phyloP scores from a whole-genome alignment of 2,113 vertebrate genomes.

The Sterna hirundo region DNA sequence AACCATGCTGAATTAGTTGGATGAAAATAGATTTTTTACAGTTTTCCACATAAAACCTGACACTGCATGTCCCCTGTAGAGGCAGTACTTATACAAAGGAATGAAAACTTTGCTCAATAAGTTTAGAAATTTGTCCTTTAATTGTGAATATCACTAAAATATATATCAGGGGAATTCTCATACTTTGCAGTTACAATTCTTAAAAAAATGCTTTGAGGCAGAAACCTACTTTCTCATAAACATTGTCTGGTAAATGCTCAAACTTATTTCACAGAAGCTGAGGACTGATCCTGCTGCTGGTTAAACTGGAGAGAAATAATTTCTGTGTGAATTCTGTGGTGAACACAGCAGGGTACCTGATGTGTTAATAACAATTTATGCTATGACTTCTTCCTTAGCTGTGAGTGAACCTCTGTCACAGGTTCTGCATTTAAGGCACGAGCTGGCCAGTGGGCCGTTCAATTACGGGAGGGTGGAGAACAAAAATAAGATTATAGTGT shows the following conservation, averaged over 20 bases:
- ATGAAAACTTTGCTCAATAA: neutral
- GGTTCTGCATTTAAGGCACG: neutral
- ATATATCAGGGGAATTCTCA: neutral
- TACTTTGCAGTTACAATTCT: neutral
- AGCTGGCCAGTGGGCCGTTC: neutral
- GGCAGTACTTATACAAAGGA: neutral
- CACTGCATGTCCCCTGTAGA: neutral
- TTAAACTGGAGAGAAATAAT: slow-evolving; percentile 17
- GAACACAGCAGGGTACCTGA: neutral
- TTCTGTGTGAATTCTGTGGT: neutral
- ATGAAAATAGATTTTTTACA: neutral
- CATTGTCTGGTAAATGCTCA: neutral
- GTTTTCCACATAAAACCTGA: neutral
- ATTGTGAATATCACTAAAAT: neutral
- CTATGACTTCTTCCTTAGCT: neutral
- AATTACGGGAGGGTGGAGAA: fast-evolving
- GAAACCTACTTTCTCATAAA: neutral
- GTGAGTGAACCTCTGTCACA: slow-evolving; percentile 1
- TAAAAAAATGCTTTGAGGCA: neutral
- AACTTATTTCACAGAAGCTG: neutral
- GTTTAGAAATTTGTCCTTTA: neutral
- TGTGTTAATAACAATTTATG: neutral
- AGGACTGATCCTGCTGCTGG: neutral
- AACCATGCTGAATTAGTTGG: neutral
- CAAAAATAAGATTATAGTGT: neutral